Conservation (phyloP, 2,797 vertebrate species). For the Cirrhinus molitorella region DNA sequence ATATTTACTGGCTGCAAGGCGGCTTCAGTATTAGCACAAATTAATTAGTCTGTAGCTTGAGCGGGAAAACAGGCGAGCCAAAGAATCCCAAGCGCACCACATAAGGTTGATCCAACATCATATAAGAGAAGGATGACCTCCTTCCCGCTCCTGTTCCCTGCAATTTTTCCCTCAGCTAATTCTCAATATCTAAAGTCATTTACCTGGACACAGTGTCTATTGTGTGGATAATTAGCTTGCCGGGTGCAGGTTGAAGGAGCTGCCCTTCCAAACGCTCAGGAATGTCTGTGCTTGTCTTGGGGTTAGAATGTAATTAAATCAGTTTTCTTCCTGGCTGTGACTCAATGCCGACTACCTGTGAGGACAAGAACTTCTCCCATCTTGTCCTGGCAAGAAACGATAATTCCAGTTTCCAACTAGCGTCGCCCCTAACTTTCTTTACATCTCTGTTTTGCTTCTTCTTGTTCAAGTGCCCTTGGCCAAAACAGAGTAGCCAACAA, state of each 20-base stretch:
- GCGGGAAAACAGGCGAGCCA: neutral
- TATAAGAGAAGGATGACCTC: constrained; percentile 34
- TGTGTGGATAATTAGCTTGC: constrained; percentile 68
- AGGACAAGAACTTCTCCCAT: constrained; percentile 72
- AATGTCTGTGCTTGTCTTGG: constrained; percentile 69
- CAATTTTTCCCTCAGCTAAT: constrained; percentile 32
- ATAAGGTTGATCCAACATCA: constrained; percentile 18
- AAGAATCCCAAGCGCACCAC: neutral
- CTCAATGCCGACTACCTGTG: constrained; percentile 64
- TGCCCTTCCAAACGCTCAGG: constrained; percentile 55
- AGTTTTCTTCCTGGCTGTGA: constrained; percentile 65
- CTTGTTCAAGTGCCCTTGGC: neutral
- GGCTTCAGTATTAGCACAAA: neutral
- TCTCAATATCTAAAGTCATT: constrained; percentile 51
- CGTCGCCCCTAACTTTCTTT: neutral
- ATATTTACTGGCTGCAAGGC: constrained; percentile 1
- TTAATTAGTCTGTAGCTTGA: neutral
- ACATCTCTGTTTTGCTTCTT: neutral
- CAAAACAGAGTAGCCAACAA: neutral
- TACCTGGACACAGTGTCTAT: constrained; percentile 58
- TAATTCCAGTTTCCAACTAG: constrained; percentile 72
- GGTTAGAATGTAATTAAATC: constrained; percentile 76
- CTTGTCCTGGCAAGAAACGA: constrained; percentile 74
- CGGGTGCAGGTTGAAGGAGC: constrained; percentile 68
- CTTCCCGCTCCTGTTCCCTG: constrained; percentile 31